Percentiles rank a stretch among this genome's conserved stretches.
Evolutionary conservation across 2,113 vertebrate species (phyloP).

Genomic region (Oreotragus oreotragus): DNA sequence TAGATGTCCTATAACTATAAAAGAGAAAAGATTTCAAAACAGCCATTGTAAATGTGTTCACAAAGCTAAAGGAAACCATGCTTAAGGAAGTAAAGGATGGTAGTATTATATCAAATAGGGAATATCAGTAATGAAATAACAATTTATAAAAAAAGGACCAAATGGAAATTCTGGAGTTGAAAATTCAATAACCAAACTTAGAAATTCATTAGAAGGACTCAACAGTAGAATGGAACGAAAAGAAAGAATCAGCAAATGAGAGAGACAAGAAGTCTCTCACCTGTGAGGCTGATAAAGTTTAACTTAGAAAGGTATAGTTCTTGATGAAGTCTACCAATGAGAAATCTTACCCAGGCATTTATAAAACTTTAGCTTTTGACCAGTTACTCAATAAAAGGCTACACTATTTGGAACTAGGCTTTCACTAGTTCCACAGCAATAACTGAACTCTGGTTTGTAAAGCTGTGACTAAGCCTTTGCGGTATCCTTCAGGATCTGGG

Average conservation of each 20-base stretch:
- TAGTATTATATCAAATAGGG: neutral
- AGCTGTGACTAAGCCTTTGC: neutral
- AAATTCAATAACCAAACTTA: neutral
- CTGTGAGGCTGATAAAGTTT: neutral
- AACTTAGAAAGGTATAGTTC: neutral
- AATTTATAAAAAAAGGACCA: neutral
- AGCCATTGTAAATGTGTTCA: neutral
- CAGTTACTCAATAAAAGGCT: neutral
- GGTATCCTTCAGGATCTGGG: neutral
- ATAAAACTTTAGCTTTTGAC: neutral
- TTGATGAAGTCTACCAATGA: neutral
- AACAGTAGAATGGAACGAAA: neutral
- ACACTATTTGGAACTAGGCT: neutral
- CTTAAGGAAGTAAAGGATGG: neutral
- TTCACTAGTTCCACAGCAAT: neutral
- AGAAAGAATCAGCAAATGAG: neutral
- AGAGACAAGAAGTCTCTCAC: neutral
- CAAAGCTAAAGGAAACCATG: neutral
- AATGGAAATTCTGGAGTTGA: neutral
- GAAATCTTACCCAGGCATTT: neutral
- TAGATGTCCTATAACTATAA: neutral
- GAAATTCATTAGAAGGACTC: neutral
- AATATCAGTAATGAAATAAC: neutral
- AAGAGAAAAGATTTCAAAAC: neutral
- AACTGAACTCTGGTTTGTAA: neutral